Conservation (phyloP, 2,797 vertebrate genomes). For the Myotis planiceps region DNA sequence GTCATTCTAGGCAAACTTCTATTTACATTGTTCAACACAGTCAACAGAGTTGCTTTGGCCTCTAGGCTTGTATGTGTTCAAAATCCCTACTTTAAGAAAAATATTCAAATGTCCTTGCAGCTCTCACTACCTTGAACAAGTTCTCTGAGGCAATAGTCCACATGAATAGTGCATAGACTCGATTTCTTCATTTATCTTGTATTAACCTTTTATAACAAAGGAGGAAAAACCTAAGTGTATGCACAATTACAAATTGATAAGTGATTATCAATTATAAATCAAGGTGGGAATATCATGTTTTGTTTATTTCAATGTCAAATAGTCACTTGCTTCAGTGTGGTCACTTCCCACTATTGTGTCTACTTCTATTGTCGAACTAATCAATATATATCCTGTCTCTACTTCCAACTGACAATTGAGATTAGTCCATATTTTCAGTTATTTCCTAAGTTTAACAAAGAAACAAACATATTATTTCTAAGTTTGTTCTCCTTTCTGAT, state of each 20-base stretch:
- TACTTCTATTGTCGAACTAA: neutral
- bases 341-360: neutral
- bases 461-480: neutral
- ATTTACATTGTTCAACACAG: neutral
- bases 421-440: neutral
- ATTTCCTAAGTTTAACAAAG: neutral
- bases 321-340: neutral
- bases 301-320: neutral
- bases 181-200: neutral
- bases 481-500: neutral
- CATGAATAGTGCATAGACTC: neutral
- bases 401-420: neutral
- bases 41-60: neutral
- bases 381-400: neutral
- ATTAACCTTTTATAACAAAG: neutral
- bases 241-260: neutral
- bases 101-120: neutral
- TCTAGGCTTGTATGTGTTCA: neutral
- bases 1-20: neutral
- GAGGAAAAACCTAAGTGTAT: neutral
- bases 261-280: neutral
- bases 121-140: neutral
- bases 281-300: neutral
- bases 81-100: neutral
- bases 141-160: neutral